A percentile compares a stretch with the other conserved stretches of the same genome.
Evolutionary conservation across 2,888 invertebrate genomes (phyloP).

Genomic region (Drosophila pegasa): DNA sequence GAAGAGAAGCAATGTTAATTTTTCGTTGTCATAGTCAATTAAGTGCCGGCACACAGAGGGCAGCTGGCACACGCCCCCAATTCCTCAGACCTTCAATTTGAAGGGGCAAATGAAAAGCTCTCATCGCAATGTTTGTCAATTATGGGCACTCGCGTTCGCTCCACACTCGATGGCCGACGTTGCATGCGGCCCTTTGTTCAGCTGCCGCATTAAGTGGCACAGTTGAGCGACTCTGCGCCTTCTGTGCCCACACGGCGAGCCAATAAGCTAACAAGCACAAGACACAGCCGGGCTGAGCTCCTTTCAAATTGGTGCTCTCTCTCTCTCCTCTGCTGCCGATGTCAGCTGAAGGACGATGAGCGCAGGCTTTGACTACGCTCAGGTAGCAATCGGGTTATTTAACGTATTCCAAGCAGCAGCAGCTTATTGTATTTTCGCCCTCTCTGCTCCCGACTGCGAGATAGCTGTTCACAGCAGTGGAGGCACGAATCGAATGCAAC

Average conservation of each 20-base stretch:
- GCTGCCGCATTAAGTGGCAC: slow-evolving; percentile 71
- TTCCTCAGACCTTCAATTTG: slow-evolving; percentile 7
- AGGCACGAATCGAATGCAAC: background rate
- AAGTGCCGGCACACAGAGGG: slow-evolving; percentile 52
- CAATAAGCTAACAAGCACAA: background rate
- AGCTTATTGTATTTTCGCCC: slow-evolving; percentile 42
- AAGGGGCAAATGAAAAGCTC: slow-evolving; percentile 54
- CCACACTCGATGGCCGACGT: slow-evolving; percentile 24
- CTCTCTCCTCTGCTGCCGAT: slow-evolving; percentile 44
- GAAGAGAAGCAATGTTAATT: slow-evolving; percentile 64
- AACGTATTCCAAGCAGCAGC: slow-evolving; percentile 57
- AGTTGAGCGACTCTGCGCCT: slow-evolving; percentile 62
- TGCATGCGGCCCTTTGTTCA: slow-evolving; percentile 61
- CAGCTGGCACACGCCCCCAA: slow-evolving; percentile 10
- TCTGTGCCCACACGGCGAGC: background rate
- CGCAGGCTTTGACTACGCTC: slow-evolving; percentile 43
- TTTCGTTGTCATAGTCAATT: slow-evolving; percentile 78
- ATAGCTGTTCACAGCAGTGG: background rate
- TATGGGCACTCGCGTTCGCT: slow-evolving; percentile 50
- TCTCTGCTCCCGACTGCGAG: slow-evolving; percentile 2
- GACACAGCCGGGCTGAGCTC: slow-evolving; percentile 34
- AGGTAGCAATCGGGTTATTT: slow-evolving; percentile 57
- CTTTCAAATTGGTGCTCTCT: slow-evolving; percentile 58
- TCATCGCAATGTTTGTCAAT: slow-evolving; percentile 74
- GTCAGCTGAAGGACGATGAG: slow-evolving; percentile 54